phyloP scores from a whole-genome alignment of 2,888 invertebrate genomes.

The Scrobipalpa costella region DNA sequence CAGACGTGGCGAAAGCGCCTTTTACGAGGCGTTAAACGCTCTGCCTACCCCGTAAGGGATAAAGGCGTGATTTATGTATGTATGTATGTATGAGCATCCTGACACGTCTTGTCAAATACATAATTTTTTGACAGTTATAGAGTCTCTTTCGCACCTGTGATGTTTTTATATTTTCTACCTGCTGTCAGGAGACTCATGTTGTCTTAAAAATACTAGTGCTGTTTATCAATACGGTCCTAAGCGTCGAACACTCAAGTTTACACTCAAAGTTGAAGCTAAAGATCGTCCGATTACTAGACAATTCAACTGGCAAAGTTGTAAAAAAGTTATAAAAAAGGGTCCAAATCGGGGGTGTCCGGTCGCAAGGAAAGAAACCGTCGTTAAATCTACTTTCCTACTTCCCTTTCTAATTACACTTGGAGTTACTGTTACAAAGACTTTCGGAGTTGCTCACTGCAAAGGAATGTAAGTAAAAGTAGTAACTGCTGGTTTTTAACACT shows the following conservation, averaged over 20 bases:
- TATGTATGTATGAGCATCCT: no score
- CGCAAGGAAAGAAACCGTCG: conserved; percentile 32
- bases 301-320: conserved; percentile 12
- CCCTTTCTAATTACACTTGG: conserved; percentile 20
- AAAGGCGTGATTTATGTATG: no score
- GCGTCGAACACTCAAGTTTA: conserved; percentile 36
- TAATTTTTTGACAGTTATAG: no score
- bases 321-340: conserved; percentile 16
- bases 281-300: conserved; percentile 17
- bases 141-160: no score
- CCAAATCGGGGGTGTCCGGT: conserved; percentile 45
- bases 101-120: no score
- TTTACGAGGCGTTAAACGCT: no score
- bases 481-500: neutral
- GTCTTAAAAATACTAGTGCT: no score
- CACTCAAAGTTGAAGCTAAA: conserved; percentile 5
- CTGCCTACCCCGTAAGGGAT: no score
- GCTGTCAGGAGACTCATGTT: no score
- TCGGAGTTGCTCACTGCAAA: conserved; percentile 6
- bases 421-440: conserved; percentile 5
- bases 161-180: no score
- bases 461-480: neutral
- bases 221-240: no score
- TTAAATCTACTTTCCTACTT: conserved; percentile 10
- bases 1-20: no score